A percentile compares a stretch with the other conserved stretches of the same genome.
These are phyloP conservation scores for Sorex fumeus DNA, from an alignment of 2,113 vertebrate species.

Conservation along the genomic window DNA sequence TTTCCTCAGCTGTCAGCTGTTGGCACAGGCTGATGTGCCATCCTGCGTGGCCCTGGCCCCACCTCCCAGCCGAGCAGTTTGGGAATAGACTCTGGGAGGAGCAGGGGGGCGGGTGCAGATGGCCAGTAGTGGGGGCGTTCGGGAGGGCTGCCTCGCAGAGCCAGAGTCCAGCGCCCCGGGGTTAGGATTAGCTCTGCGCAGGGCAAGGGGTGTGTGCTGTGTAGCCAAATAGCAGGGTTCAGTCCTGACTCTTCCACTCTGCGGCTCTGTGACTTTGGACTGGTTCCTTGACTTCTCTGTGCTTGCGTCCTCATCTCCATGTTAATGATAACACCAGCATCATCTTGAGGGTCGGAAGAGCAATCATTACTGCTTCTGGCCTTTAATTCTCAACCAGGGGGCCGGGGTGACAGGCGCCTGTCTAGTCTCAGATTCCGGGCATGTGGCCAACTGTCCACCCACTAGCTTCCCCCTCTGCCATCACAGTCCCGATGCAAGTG, in stretches of 20 bases:
- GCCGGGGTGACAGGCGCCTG: not conserved
- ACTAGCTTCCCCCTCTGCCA: not conserved
- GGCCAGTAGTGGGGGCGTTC: rapidly evolving
- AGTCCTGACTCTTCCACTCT: not conserved
- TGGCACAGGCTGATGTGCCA: not conserved
- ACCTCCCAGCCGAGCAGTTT: not conserved
- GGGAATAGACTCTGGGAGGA: not conserved
- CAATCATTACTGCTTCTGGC: rapidly evolving
- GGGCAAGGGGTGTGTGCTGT: not conserved
- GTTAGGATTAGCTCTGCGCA: not conserved
- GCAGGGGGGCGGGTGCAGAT: not conserved
- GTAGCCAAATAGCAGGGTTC: not conserved
- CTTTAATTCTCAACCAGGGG: not conserved
- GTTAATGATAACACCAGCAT: not conserved
- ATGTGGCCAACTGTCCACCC: not conserved
- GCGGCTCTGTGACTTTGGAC: not conserved
- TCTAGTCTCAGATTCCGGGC: not conserved
- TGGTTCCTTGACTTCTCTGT: conserved; percentile 3
- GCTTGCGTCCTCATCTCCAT: not conserved
- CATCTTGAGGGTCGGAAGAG: not conserved
- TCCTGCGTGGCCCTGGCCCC: not conserved
- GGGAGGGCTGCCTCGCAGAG: not conserved
- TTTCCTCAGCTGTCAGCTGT: not conserved
- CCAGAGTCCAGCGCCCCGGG: not conserved
- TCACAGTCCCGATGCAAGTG: rapidly evolving